These are phyloP conservation scores for Dufourea novaeangliae DNA, from an alignment of 1,140 invertebrate species.

Conservation along the genomic window DNA sequence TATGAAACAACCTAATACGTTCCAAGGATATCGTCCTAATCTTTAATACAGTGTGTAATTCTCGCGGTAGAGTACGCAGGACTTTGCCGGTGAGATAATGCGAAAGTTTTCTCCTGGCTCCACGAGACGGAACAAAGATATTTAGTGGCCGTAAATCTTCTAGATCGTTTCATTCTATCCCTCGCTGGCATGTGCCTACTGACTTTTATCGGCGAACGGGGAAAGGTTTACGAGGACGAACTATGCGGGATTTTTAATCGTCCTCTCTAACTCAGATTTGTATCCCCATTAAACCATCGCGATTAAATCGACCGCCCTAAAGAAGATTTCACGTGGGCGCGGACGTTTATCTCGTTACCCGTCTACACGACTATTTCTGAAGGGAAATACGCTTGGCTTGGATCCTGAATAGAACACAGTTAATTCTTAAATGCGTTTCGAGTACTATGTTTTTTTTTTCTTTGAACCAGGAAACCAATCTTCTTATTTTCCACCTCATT, in stretches of 20 bases:
- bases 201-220: constrained; percentile 57
- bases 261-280: constrained; percentile 5
- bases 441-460: background rate
- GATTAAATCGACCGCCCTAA: background rate
- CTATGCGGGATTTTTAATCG: constrained; percentile 50
- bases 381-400: too few relatives aligned
- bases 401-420: background rate
- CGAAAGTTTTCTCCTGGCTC: constrained; percentile 42
- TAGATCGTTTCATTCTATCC: constrained; percentile 56
- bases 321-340: background rate
- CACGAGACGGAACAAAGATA: constrained; percentile 39
- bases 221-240: constrained; percentile 36
- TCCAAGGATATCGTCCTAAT: background rate
- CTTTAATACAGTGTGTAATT: constrained; percentile 56
- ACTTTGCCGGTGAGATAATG: constrained; percentile 49
- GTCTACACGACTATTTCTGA: background rate
- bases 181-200: constrained; percentile 30
- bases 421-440: background rate
- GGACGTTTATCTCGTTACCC: background rate
- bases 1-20: background rate
- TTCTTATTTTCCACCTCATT: background rate
- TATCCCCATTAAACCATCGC: background rate
- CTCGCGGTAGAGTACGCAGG: constrained; percentile 32
- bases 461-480: too few relatives aligned
- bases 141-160: constrained; percentile 62